A percentile compares a stretch with the other conserved stretches of the same genome.
Conservation (phyloP, 1,140 invertebrate genomes). For the Dryas iulia region DNA sequence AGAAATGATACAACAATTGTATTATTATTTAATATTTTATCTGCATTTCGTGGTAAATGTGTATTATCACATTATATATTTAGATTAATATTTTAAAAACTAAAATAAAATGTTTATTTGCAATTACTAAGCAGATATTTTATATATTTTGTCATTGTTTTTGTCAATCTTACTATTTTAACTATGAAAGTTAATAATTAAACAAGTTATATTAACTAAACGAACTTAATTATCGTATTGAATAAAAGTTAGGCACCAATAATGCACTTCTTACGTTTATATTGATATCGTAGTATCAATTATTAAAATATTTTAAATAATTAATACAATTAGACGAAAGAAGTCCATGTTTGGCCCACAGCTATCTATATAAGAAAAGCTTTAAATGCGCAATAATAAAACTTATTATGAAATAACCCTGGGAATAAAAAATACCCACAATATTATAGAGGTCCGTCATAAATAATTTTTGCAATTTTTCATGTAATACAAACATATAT, state of each 20-base stretch:
- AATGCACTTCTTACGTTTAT: not conserved
- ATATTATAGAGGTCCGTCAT: not conserved
- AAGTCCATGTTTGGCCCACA: not conserved
- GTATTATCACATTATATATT: too few relatives aligned
- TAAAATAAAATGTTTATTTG: too few relatives aligned
- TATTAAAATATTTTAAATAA: too few relatives aligned
- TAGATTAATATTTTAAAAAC: too few relatives aligned
- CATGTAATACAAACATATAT: not conserved
- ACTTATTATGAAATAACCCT: not conserved
- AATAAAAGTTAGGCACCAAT: not conserved
- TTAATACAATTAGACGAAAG: not conserved
- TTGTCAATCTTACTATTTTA: not conserved
- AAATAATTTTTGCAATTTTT: not conserved
- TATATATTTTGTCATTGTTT: not conserved
- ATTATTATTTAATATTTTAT: not conserved
- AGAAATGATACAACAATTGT: too few relatives aligned
- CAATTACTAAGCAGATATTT: not conserved
- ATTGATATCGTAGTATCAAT: not conserved
- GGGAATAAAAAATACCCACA: not conserved
- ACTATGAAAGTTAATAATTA: not conserved
- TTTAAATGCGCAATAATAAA: constrained; percentile 22
- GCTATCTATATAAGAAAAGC: constrained; percentile 13
- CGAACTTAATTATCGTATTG: not conserved
- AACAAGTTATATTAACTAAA: not conserved
- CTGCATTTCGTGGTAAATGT: not conserved